Conservation (phyloP, 92 coral and sea anemone species). For the Bergia sp. region DNA sequence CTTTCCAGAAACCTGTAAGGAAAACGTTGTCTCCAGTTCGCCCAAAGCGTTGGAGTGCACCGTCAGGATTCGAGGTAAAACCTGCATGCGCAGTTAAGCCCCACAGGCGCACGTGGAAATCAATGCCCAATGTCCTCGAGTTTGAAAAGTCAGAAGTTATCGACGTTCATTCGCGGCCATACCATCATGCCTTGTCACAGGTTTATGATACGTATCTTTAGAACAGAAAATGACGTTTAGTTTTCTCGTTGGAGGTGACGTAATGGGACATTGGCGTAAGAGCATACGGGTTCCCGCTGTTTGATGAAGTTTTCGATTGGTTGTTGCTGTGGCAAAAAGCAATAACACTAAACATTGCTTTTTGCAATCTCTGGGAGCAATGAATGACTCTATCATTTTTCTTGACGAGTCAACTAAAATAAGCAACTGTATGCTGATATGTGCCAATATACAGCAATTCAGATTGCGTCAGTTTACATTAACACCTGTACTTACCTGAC, state of each 20-base stretch:
- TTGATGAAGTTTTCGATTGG: background rate
- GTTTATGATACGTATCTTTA: constrained; percentile 10
- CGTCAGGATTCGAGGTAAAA: constrained; percentile 6
- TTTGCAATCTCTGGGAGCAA: too few species aligned
- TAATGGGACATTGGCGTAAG: background rate
- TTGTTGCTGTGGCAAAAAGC: background rate
- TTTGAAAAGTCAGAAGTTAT: constrained; percentile 3
- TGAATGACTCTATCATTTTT: too few species aligned
- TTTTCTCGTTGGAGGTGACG: background rate
- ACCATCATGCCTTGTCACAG: background rate
- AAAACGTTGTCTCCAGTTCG: background rate
- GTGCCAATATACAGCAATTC: too few species aligned
- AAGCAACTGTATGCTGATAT: too few species aligned
- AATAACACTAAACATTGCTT: too few species aligned
- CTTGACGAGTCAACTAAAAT: too few species aligned
- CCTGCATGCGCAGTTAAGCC: background rate
- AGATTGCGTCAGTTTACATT: too few species aligned
- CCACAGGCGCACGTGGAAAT: constrained; percentile 24
- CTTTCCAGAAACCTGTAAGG: background rate
- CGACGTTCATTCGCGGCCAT: background rate
- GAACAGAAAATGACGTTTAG: background rate
- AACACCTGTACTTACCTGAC: too few species aligned
- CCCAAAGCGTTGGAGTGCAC: constrained; percentile 28
- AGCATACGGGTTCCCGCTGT: background rate
- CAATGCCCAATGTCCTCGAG: constrained; percentile 35